Percentiles rank a stretch among this genome's conserved stretches.
Evolutionary conservation across 2,888 invertebrate genomes (phyloP).

Genomic region (Hofmannophila pseudospretella): DNA sequence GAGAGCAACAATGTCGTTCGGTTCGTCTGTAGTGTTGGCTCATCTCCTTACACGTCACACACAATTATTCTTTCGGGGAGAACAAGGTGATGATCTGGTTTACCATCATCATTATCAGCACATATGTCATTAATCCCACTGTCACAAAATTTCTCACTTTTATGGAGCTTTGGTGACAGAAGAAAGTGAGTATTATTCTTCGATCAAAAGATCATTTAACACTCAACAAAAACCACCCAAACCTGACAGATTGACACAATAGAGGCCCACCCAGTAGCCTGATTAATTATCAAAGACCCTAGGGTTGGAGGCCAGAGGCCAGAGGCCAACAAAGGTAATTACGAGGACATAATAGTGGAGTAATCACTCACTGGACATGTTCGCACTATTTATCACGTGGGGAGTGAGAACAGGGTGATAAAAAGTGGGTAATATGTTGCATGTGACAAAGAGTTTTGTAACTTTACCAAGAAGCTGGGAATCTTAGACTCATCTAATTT

Average conservation of each 20-base stretch:
- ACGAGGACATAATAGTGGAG: conserved; percentile 2
- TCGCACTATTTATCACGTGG: neutral
- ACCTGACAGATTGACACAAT: conserved; percentile 2
- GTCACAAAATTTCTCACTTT: no score
- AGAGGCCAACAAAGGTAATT: conserved; percentile 1
- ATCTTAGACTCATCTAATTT: no score
- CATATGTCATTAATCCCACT: no score
- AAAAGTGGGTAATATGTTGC: neutral
- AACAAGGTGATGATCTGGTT: no score
- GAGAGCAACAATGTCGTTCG: no score
- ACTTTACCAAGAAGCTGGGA: no score
- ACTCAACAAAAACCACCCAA: neutral
- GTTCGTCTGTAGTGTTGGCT: no score
- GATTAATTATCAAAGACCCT: neutral
- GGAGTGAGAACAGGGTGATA: neutral
- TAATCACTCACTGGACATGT: conserved; percentile 3
- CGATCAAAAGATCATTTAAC: neutral
- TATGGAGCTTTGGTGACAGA: no score
- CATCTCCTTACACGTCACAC: no score
- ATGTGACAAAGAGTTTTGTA: neutral
- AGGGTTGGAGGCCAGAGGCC: conserved; percentile 1
- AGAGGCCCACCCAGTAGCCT: neutral
- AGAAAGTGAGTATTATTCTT: no score
- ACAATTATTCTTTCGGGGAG: no score
- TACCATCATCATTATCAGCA: no score